Base-by-base conservation (phyloP, 1,140 invertebrate genomes). In the Listronotus oregonensis region DNA sequence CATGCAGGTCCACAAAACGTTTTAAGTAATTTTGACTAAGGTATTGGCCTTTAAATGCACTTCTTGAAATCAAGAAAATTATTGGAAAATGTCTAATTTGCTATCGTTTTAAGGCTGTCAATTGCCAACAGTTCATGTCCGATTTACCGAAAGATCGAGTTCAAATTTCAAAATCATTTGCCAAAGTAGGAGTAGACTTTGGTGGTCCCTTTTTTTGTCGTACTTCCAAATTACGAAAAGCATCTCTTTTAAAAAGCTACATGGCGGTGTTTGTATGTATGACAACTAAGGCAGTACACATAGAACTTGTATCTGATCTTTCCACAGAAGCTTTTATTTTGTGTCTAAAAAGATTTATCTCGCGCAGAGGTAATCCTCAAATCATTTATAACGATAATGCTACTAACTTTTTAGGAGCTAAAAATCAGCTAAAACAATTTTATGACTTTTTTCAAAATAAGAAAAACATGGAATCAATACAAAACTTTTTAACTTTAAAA, bases 91-190 rank as follows among this genome's bases (percentile, higher is more conserved):
- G 69, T 5, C 47, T 66, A 15, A 44, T 37, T 12, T 71, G 69
- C 43, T 50, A 69, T 17, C n/a, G 42, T 9, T 42, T 50, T 0
- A 71, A 70, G n/a, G 51, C 69, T 0, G 10, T 55, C 14, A 32
- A 12, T n/a, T 34, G 47, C 9, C 10, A 14, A 9, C 39, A 50
- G 21, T 1, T 49, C 56, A 79, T 80, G 79, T 75, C 75, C 21
- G 65, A 77, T 56, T 52, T 31, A 27, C 50, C 50, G 7, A 18
- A 52, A 27, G n/a, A 11, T 52, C 10, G 50, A 52, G 10, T 52
- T 3, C 10, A 7, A 27, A 11, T 14, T 52, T 31, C 15, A n/a
- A 32, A 17, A 31, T 11, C 50, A 31, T 52, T 52, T 31, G 3
- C 17, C 6, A 52, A 11, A 8, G 14, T 52, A 2, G 50, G 50